A percentile compares a stretch with the other conserved stretches of the same genome.
phyloP scores from a whole-genome alignment of 2,888 invertebrate species.

The Macropis europaea region DNA sequence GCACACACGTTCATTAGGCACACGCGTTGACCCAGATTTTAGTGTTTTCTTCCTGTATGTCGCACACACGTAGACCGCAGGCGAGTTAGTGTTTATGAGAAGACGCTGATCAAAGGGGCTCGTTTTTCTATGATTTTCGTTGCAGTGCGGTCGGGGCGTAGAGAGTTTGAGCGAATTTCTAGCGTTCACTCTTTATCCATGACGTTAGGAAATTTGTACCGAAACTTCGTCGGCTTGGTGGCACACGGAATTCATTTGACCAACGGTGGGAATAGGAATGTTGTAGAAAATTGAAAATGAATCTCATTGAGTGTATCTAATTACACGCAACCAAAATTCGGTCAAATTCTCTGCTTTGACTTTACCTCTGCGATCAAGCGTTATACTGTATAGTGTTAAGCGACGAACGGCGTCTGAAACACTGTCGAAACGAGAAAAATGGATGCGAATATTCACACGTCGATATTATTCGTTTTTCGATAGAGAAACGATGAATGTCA shows the following conservation, averaged over 20 bases:
- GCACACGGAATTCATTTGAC: too few species aligned
- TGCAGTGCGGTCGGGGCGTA: too few species aligned
- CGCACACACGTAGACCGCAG: slow-evolving; percentile 10
- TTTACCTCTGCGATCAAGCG: neutral
- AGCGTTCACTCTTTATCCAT: neutral
- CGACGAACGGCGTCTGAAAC: neutral
- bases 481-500: slow-evolving; percentile 5
- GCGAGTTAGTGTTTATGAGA: slow-evolving; percentile 19
- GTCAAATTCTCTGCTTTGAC: neutral
- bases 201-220: too few species aligned
- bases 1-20: slow-evolving; percentile 21
- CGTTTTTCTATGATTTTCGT: slow-evolving; percentile 7
- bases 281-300: too few species aligned
- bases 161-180: neutral
- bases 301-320: neutral
- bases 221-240: too few species aligned
- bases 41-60: slow-evolving; percentile 27
- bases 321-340: too few species aligned
- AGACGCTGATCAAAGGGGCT: slow-evolving; percentile 30
- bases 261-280: too few species aligned
- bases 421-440: neutral
- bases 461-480: slow-evolving; percentile 26
- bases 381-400: slow-evolving; percentile 30
- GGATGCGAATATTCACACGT: neutral
- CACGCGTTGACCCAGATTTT: slow-evolving; percentile 47